Evolutionary conservation across 1,140 invertebrate species (phyloP).

Genomic region (Papilio helenus): DNA sequence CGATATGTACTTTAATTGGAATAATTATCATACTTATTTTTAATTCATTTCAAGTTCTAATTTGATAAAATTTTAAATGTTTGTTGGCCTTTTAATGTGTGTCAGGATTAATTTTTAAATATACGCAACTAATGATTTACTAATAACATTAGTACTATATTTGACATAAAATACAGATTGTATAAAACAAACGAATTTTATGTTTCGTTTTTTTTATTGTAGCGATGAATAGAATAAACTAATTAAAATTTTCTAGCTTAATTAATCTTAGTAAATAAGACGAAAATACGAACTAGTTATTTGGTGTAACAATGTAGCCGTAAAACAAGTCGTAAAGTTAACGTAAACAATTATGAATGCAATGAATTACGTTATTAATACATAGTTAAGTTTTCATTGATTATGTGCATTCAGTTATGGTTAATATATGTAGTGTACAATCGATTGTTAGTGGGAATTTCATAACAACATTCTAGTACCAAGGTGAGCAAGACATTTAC

Average conservation of each 20-base stretch:
- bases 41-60: background rate
- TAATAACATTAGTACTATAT: too few species aligned
- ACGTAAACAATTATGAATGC: constrained; percentile 8
- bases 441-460: constrained; percentile 49
- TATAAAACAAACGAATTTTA: too few species aligned
- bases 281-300: background rate
- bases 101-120: too few species aligned
- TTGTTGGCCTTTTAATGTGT: background rate
- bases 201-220: too few species aligned
- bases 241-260: too few species aligned
- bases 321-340: background rate
- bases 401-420: constrained; percentile 23
- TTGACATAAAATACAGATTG: too few species aligned
- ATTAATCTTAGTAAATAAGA: background rate
- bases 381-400: constrained; percentile 20
- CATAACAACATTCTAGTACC: constrained; percentile 68
- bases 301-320: background rate
- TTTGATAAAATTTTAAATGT: background rate
- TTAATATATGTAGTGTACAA: constrained; percentile 29
- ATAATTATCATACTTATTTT: background rate
- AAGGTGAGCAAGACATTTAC: constrained; percentile 73
- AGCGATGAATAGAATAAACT: background rate
- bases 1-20: background rate
- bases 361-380: background rate
- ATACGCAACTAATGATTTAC: too few species aligned